These are phyloP conservation scores for Argya squamiceps DNA, from an alignment of 2,797 vertebrate genomes.

Conservation along the genomic window DNA sequence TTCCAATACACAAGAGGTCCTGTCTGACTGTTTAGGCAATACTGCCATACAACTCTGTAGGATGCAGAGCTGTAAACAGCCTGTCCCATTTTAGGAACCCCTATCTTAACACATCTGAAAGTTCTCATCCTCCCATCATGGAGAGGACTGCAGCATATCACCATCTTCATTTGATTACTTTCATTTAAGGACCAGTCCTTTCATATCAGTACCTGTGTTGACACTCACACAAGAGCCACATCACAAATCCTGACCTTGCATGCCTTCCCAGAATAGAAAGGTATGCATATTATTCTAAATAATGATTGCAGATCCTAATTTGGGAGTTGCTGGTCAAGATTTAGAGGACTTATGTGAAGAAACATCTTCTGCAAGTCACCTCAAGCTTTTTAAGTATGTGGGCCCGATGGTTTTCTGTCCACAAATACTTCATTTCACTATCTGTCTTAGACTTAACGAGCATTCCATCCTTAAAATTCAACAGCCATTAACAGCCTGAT, in stretches of 20 bases:
- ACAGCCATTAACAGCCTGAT: background rate
- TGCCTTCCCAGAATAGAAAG: background rate
- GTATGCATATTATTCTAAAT: background rate
- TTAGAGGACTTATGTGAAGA: background rate
- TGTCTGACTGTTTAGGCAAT: background rate
- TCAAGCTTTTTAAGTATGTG: background rate
- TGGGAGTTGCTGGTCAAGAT: background rate
- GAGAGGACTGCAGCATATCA: background rate
- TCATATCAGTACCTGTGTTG: background rate
- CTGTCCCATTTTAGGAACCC: background rate
- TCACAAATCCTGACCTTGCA: background rate
- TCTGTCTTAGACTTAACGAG: background rate
- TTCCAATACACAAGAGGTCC: background rate
- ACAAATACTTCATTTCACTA: background rate
- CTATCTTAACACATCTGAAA: background rate
- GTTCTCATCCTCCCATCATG: background rate
- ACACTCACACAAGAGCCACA: background rate
- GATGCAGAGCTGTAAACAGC: background rate
- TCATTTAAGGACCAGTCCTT: background rate
- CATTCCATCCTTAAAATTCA: background rate
- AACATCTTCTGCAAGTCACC: background rate
- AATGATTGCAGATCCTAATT: background rate
- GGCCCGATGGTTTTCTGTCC: background rate
- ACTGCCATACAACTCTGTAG: rapidly evolving
- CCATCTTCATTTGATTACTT: background rate